Evolutionary conservation across 2,113 vertebrate species (phyloP).

Genomic region (Perognathus longimembris): DNA sequence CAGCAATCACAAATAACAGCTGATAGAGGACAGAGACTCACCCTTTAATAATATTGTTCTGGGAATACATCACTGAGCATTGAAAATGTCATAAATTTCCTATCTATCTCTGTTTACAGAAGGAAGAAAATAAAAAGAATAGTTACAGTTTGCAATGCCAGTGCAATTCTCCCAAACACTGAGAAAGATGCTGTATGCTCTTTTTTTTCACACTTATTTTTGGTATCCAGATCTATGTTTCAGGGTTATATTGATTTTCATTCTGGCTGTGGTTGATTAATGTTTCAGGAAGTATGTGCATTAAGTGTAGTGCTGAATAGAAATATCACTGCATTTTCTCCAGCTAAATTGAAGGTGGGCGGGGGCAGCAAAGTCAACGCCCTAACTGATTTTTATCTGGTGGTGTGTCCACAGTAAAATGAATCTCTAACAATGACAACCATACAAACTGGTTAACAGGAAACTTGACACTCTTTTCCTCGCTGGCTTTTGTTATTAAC

Average conservation of each 20-base stretch:
- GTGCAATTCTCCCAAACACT: conserved; percentile 72
- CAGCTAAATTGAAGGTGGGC: neutral
- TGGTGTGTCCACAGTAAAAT: conserved; percentile 41
- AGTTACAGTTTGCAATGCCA: conserved; percentile 57
- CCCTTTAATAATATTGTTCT: conserved; percentile 72
- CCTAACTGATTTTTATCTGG: conserved; percentile 65
- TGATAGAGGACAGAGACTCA: conserved; percentile 49
- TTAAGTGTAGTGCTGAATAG: conserved; percentile 73
- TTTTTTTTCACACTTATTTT: conserved; percentile 78
- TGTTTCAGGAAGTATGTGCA: conserved; percentile 77
- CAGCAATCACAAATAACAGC: conserved; percentile 73
- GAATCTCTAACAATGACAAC: conserved; percentile 40
- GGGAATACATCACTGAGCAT: conserved; percentile 60
- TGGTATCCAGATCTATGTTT: conserved; percentile 73
- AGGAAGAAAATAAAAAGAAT: conserved; percentile 12
- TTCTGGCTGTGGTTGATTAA: conserved; percentile 83
- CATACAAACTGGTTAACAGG: conserved; percentile 50
- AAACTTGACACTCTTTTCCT: conserved; percentile 33
- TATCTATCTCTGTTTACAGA: conserved; percentile 66
- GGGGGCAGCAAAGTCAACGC: neutral
- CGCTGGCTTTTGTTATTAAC: conserved; percentile 66
- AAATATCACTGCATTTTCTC: conserved; percentile 77
- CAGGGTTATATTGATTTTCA: conserved; percentile 83
- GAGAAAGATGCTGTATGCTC: conserved; percentile 36
- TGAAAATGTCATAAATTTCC: conserved; percentile 73